A percentile compares a stretch with the other conserved stretches of the same genome.
These are phyloP conservation scores for Petrolisthes cinctipes DNA, from an alignment of 2,888 invertebrate genomes.

Conservation along the genomic window DNA sequence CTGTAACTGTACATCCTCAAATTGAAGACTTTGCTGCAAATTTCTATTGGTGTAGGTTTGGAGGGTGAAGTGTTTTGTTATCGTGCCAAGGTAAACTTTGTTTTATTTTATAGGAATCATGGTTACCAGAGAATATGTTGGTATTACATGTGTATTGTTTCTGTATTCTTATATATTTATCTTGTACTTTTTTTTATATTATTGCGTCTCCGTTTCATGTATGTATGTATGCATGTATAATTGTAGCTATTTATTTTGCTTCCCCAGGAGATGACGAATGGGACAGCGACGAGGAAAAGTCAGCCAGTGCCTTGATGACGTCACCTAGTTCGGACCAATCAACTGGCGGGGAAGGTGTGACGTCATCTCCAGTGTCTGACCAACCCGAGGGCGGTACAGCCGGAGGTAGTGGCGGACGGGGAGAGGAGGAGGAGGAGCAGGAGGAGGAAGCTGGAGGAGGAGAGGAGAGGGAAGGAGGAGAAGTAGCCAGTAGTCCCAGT, in stretches of 20 bases:
- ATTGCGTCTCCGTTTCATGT: not conserved
- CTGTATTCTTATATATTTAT: not conserved
- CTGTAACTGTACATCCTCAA: too few relatives aligned
- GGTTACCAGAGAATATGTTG: too few relatives aligned
- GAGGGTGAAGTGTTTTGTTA: too few relatives aligned
- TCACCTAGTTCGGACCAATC: constrained; percentile 55
- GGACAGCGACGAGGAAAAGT: constrained; percentile 50
- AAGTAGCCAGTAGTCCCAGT: constrained; percentile 24
- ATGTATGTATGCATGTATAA: not conserved
- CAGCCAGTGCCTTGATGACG: constrained; percentile 47
- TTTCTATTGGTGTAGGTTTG: too few relatives aligned
- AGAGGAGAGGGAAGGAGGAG: not conserved
- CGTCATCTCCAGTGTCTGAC: constrained; percentile 43
- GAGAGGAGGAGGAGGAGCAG: not conserved
- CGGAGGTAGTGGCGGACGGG: not conserved
- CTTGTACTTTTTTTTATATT: not conserved
- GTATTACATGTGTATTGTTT: too few relatives aligned
- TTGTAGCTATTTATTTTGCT: not conserved
- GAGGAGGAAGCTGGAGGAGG: not conserved
- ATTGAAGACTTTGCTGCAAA: too few relatives aligned
- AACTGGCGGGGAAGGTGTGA: constrained; percentile 41
- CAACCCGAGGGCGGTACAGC: constrained; percentile 13
- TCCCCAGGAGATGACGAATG: constrained; percentile 53
- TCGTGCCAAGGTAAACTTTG: too few relatives aligned
- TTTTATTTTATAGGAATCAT: too few relatives aligned